Evolutionary conservation across 2,113 vertebrate species (phyloP), one percentile per base, ranked within the genome.

Genomic region (Sylvilagus bachmani): DNA sequence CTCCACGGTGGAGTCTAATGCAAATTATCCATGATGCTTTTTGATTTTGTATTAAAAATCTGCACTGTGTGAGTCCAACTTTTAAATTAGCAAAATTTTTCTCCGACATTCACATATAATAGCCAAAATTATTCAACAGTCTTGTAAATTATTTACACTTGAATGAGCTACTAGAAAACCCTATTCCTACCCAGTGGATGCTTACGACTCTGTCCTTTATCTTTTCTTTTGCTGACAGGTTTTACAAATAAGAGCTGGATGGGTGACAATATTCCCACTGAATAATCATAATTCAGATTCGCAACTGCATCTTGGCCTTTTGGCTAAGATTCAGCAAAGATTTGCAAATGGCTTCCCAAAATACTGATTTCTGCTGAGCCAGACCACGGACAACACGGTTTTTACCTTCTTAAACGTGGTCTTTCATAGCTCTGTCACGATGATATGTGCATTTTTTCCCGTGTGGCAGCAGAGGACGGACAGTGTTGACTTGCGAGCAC

Each of bases 111-210:
- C 80, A 64, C 49, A 85, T 64, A 58, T 67, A 91, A 86, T 82
- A 78, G 55, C 25, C 58, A 71, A 92, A 86, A 92, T 79, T 82
- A 94, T 81, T 94, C 64, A 94, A 67, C 22, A 71, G 44, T 67
- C 77, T 67, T 92, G 53, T 67, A 91, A 96, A 79, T 97, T 92
- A 93, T 95, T 97, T 94, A 94, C 70, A 83, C 86, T 33, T 67
- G n/a, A 85, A 93, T 49, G 90, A 71, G 31, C 79, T 89, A 90
- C 70, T 93, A 86, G 53, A 70, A 95, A 82, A 71, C 49, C 67
- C 33, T 90, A 5, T 89, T 81, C 55, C 79, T 36, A 78, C 27
- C 51, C 44, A 92, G 71, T 62, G 19, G 21, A 27, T 31, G 6
- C 8, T 69, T 73, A 33, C 67, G 16, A 69, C 49, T 10, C 86